phyloP scores from a whole-genome alignment of 2,113 vertebrate genomes.

The Tichodroma muraria region DNA sequence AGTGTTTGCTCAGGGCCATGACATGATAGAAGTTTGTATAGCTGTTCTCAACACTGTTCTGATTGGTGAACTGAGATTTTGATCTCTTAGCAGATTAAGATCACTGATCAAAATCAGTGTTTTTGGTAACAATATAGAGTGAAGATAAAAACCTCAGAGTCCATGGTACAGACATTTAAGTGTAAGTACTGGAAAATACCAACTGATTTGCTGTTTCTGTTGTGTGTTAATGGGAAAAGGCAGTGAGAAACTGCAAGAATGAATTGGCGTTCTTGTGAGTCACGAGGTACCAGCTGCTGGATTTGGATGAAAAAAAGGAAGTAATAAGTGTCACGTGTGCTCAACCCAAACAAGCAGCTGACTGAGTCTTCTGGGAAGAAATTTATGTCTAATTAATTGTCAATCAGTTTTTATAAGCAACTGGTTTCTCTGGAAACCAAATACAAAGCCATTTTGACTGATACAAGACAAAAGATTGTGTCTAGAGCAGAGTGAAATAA shows the following conservation, averaged over 20 bases:
- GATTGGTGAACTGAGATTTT: background rate
- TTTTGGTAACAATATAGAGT: background rate
- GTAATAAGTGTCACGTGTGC: background rate
- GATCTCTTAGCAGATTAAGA: too few relatives aligned
- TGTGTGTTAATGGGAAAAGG: background rate
- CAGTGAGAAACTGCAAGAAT: background rate
- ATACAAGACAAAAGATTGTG: background rate
- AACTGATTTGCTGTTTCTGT: background rate
- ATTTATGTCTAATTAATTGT: background rate
- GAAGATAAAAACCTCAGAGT: background rate
- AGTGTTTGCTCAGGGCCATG: background rate
- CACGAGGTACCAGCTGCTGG: slow-evolving; percentile 17
- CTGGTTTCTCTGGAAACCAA: background rate
- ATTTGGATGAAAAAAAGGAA: background rate
- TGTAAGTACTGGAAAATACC: background rate
- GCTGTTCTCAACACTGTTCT: background rate
- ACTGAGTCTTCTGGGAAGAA: background rate
- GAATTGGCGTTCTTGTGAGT: background rate
- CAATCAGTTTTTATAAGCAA: background rate
- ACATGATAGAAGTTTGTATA: background rate
- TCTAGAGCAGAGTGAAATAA: background rate
- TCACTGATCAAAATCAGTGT: too few relatives aligned
- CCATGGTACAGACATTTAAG: background rate
- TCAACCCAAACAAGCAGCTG: slow-evolving; percentile 4
- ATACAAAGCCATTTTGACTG: background rate